Evolutionary conservation across 2,888 invertebrate genomes (phyloP).

Genomic region (Boloria selene): DNA sequence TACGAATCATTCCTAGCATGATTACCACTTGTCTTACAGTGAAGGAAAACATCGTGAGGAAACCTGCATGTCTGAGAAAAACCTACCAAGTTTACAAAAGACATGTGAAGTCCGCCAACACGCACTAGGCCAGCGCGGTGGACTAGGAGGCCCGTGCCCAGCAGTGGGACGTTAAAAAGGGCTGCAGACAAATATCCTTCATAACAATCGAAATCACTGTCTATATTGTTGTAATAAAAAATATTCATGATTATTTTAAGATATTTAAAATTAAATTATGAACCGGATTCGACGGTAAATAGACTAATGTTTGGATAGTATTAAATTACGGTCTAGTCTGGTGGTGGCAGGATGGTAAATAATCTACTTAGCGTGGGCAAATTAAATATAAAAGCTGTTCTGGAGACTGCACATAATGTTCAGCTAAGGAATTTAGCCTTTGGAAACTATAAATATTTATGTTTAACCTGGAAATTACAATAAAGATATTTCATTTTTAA

Average conservation of each 20-base stretch:
- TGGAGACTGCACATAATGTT: conserved; percentile 44
- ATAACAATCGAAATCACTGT: no score
- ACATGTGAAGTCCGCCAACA: no score
- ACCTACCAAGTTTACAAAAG: no score
- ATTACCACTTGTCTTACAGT: no score
- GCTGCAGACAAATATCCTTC: no score
- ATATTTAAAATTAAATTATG: background rate
- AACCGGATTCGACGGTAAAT: conserved; percentile 25
- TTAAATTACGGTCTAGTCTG: conserved; percentile 36
- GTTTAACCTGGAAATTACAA: background rate
- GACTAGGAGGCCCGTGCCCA: no score
- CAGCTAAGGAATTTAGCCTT: conserved; percentile 43
- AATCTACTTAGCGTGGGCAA: conserved; percentile 46
- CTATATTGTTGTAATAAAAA: background rate
- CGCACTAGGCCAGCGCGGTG: no score
- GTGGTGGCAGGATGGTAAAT: conserved; percentile 45
- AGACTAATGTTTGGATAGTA: conserved; percentile 32
- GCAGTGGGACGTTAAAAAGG: no score
- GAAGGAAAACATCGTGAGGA: no score
- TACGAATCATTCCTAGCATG: no score
- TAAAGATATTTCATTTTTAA: background rate
- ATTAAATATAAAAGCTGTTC: conserved; percentile 53
- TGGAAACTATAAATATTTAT: conserved; percentile 1
- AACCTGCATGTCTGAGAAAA: no score
- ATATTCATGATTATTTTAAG: background rate